These are phyloP conservation scores for Mesochorus sp. DNA, from an alignment of 2,888 invertebrate species.

Conservation along the genomic window DNA sequence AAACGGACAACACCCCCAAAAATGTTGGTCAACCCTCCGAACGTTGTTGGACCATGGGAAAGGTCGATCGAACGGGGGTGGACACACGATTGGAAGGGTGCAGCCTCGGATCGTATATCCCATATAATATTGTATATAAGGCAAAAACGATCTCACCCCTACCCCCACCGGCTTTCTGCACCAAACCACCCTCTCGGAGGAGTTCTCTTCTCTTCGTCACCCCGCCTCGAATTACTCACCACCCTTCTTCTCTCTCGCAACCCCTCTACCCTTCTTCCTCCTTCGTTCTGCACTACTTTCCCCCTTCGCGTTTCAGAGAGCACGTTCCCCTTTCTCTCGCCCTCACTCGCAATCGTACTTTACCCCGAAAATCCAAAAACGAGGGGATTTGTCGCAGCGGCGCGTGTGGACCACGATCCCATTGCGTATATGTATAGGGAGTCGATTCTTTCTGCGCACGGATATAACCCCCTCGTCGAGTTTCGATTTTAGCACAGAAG, in stretches of 20 bases:
- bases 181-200: conserved; percentile 51
- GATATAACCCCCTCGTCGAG: conserved; percentile 44
- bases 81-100: conserved; percentile 62
- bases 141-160: conserved; percentile 25
- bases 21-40: conserved; percentile 64
- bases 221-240: conserved; percentile 71
- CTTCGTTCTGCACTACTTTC: conserved; percentile 46
- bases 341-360: conserved; percentile 45
- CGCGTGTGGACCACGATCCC: conserved; percentile 62
- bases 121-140: no score
- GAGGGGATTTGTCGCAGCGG: conserved; percentile 74
- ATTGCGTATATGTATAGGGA: conserved; percentile 72
- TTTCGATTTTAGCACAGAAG: conserved; percentile 22
- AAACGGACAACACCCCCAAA: conserved; percentile 59
- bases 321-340: conserved; percentile 6
- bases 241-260: conserved; percentile 50
- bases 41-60: conserved; percentile 47
- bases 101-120: conserved; percentile 36
- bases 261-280: conserved; percentile 36
- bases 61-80: conserved; percentile 63
- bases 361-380: conserved; percentile 77
- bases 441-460: conserved; percentile 24
- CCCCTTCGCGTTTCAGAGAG: conserved; percentile 65
- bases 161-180: conserved; percentile 7
- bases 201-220: conserved; percentile 53